Base-by-base conservation (phyloP, 1,140 invertebrate genomes). In the Heliconius congener region DNA sequence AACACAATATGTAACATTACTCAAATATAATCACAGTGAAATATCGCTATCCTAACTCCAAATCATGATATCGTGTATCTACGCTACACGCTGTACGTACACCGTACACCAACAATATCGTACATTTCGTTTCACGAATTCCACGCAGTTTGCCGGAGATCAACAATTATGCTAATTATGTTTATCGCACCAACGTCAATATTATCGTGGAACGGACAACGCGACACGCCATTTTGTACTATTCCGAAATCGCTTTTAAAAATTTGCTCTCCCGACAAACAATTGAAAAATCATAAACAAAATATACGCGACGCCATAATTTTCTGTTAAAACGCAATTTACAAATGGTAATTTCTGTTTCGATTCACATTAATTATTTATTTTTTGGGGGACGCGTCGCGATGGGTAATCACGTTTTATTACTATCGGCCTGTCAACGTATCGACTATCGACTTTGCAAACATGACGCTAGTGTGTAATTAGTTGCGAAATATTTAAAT, bases 251-350 rank as follows among this genome's bases (percentile, higher is more conserved):
- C 3, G 60, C 55, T 57, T 57, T 66, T 30, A 27, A 66, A 66
- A 66, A 66, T 66, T 66, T 30, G 1, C n/a, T 13, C 3, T 30
- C 8, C 11, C 27, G 0, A 9, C n/a, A 57, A 57, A 57, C 19
- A 23, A 23, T 23, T 57, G 76, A 72, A 77, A 73, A 71, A 71
- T 74, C 81, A 77, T 79, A 71, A 79, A 79, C 73, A 50, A 76
- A 73, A 75, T 74, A 66, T 70, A 71, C 71, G 76, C 27, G 19
- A 39, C 39, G 42, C 77, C 77, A 82, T 82, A 77, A 77, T 66
- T 82, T 79, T 82, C 71, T 70, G 81, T 82, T 82, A 79, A 82
- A 79, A 82, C 46, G 71, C 77, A 79, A 82, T 77, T 74, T 66
- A 73, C 77, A 74, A 74, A 71, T 73, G 52, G 50, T 57, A 75